Conservation (phyloP, 2,888 invertebrate genomes). For the Drosophila koepferae region DNA sequence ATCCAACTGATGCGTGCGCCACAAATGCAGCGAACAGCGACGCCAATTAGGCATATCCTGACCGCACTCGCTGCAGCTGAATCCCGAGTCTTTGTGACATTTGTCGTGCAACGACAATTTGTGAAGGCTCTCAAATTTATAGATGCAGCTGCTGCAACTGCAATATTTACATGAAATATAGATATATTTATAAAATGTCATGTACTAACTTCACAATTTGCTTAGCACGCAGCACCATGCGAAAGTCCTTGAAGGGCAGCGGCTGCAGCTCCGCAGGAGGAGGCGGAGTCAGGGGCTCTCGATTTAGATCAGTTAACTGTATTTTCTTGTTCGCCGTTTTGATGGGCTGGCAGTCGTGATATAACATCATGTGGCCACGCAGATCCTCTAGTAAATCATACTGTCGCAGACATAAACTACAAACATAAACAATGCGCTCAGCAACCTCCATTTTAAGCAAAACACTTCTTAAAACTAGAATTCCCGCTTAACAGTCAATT, state of each 20-base stretch:
- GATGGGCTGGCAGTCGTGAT: constrained; percentile 73
- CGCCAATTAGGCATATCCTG: constrained; percentile 88
- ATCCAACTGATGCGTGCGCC: constrained; percentile 88
- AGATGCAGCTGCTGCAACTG: constrained; percentile 87
- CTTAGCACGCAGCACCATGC: constrained; percentile 73
- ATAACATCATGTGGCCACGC: constrained; percentile 83
- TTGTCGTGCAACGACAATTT: constrained; percentile 86
- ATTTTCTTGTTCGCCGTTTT: neutral
- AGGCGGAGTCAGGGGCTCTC: neutral
- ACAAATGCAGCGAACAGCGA: constrained; percentile 89
- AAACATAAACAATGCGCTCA: constrained; percentile 70
- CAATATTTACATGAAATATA: neutral
- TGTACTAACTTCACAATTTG: constrained; percentile 66
- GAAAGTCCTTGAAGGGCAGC: constrained; percentile 83
- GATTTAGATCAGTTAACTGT: constrained; percentile 1
- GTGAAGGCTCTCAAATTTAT: constrained; percentile 86
- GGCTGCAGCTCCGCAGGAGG: constrained; percentile 67
- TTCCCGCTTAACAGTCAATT: neutral
- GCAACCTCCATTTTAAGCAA: constrained; percentile 27
- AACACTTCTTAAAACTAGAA: neutral
- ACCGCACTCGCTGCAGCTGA: constrained; percentile 87
- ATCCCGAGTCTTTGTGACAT: constrained; percentile 85
- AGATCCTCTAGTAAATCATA: constrained; percentile 77
- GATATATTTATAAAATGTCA: neutral
- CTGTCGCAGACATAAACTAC: constrained; percentile 75